Evolutionary conservation across 2,888 invertebrate genomes (phyloP).

Genomic region (Acleris emargana): DNA sequence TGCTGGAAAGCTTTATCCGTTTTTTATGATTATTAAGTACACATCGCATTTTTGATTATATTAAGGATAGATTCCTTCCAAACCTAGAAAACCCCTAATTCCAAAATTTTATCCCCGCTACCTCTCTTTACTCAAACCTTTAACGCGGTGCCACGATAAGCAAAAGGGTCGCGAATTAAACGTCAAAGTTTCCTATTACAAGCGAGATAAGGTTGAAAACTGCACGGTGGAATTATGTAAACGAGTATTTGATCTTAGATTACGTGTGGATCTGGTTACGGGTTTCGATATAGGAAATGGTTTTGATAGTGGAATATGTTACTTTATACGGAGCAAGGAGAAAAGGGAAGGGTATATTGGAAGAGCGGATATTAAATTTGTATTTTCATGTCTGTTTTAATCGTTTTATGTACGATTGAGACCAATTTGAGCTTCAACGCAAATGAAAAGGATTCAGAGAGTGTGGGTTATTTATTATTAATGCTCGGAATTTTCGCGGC

Average conservation of each 20-base stretch:
- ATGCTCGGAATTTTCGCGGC: too few species aligned
- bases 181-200: conserved; percentile 20
- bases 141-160: conserved; percentile 11
- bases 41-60: too few species aligned
- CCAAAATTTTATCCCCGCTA: conserved; percentile 4
- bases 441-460: too few species aligned
- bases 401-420: too few species aligned
- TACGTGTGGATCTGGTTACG: conserved; percentile 34
- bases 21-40: too few species aligned
- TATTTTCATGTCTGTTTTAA: too few species aligned
- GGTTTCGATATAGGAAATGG: conserved; percentile 22
- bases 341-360: background rate
- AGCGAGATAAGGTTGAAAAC: conserved; percentile 20
- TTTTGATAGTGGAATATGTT: conserved; percentile 23
- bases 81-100: too few species aligned
- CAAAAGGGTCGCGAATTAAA: conserved; percentile 29
- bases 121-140: conserved; percentile 1
- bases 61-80: too few species aligned
- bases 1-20: too few species aligned
- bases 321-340: conserved; percentile 11
- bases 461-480: too few species aligned
- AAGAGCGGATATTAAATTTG: background rate
- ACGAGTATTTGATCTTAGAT: conserved; percentile 37
- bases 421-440: too few species aligned
- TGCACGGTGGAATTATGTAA: conserved; percentile 29